Percentiles rank a stretch among this genome's conserved stretches.
These are phyloP conservation scores for Asarcornis scutulata DNA, from an alignment of 2,113 vertebrate genomes.

Conservation along the genomic window DNA sequence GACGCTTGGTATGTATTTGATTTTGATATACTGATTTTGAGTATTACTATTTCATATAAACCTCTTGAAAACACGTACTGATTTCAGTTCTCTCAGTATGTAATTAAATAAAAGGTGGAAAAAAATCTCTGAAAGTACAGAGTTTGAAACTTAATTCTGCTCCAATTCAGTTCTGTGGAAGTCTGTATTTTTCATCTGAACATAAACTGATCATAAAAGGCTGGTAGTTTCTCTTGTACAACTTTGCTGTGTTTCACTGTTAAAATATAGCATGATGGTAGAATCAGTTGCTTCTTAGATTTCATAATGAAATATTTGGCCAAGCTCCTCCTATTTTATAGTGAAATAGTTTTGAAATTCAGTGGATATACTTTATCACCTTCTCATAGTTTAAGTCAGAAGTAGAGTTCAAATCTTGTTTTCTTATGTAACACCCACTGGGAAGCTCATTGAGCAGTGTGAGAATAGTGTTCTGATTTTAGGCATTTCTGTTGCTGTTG, in stretches of 20 bases:
- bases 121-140: neutral
- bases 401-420: neutral
- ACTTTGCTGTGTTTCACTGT: neutral
- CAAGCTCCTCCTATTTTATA: neutral
- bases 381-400: neutral
- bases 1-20: neutral
- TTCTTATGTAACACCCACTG: neutral
- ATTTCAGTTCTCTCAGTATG: neutral
- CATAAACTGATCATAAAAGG: neutral
- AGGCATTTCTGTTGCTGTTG: neutral
- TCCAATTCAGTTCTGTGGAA: neutral
- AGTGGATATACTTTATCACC: neutral
- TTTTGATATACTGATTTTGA: neutral
- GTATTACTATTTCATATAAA: neutral
- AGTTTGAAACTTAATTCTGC: neutral
- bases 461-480: neutral
- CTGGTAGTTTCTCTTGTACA: neutral
- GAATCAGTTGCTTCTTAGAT: neutral
- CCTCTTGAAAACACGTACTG: neutral
- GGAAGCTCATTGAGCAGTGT: neutral
- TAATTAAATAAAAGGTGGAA: neutral
- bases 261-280: neutral
- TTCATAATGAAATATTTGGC: neutral
- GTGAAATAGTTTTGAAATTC: neutral
- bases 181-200: neutral